These are phyloP conservation scores for Trichopoda pennipes DNA, from an alignment of 2,888 invertebrate genomes.

Conservation along the genomic window DNA sequence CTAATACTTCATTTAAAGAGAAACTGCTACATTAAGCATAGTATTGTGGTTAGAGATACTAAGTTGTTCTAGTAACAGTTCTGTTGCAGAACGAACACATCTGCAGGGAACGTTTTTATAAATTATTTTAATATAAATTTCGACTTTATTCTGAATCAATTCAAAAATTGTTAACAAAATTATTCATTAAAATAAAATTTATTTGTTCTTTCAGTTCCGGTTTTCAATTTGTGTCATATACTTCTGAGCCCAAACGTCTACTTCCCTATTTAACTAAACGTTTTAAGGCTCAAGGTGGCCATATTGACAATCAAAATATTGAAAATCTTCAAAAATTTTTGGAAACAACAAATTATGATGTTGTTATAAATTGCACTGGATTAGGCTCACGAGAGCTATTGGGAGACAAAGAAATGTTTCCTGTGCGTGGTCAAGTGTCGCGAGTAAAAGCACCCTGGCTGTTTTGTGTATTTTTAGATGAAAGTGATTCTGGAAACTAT, in stretches of 20 bases:
- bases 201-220: slow-evolving; percentile 82
- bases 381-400: slow-evolving; percentile 85
- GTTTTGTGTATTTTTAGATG: slow-evolving; percentile 83
- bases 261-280: slow-evolving; percentile 85
- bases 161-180: no score
- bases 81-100: no score
- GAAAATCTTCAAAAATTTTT: slow-evolving; percentile 82
- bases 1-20: no score
- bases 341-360: slow-evolving; percentile 82
- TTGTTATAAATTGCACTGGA: slow-evolving; percentile 90
- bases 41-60: no score
- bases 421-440: slow-evolving; percentile 89
- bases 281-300: slow-evolving; percentile 84
- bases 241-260: slow-evolving; percentile 85
- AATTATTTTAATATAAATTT: no score
- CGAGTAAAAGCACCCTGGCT: slow-evolving; percentile 87
- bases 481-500: slow-evolving; percentile 84
- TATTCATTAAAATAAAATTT: neutral
- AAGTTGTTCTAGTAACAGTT: no score
- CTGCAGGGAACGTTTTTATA: no score
- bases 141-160: no score
- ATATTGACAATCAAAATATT: slow-evolving; percentile 82
- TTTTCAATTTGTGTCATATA: slow-evolving; percentile 85
- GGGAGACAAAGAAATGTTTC: slow-evolving; percentile 83
- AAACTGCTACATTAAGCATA: no score